These are phyloP conservation scores for Rana temporaria DNA, from an alignment of 2,113 vertebrate genomes.

Conservation along the genomic window DNA sequence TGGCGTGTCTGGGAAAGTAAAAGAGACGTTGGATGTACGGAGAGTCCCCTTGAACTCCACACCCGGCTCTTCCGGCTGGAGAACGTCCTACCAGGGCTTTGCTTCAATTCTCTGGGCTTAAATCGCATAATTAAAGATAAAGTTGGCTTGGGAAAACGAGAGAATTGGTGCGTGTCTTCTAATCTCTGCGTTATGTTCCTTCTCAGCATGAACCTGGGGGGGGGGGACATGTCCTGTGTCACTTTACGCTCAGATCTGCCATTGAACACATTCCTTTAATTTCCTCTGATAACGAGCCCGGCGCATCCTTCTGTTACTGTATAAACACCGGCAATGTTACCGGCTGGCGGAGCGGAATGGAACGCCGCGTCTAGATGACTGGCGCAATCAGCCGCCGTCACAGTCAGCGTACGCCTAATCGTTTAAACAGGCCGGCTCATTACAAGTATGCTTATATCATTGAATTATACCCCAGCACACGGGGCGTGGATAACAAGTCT, in stretches of 20 bases:
- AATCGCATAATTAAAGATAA: constrained; percentile 55
- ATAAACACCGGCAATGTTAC: not conserved
- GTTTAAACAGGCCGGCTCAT: not conserved
- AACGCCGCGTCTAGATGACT: not conserved
- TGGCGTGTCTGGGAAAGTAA: not conserved
- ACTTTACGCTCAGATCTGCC: constrained; percentile 19
- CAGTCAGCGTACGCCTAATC: not conserved
- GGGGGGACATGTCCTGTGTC: constrained; percentile 25
- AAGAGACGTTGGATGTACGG: not conserved
- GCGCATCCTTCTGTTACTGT: not conserved
- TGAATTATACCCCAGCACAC: too few species aligned
- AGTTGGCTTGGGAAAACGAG: constrained; percentile 45
- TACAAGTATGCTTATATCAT: too few species aligned
- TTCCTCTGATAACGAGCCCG: constrained; percentile 26
- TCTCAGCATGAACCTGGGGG: constrained; percentile 39
- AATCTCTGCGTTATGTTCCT: constrained; percentile 25
- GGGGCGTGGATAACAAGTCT: too few species aligned
- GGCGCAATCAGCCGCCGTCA: not conserved
- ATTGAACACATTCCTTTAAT: constrained; percentile 49
- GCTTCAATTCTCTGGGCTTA: constrained; percentile 34
- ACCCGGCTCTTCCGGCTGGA: not conserved
- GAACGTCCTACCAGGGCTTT: not conserved
- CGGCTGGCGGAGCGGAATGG: not conserved
- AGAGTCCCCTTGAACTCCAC: constrained; percentile 8
- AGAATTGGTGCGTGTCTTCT: constrained; percentile 49